A percentile compares a stretch with the other conserved stretches of the same genome.
Conservation (phyloP, 1,140 invertebrate genomes). For the Drosophila pseudoananassae region DNA sequence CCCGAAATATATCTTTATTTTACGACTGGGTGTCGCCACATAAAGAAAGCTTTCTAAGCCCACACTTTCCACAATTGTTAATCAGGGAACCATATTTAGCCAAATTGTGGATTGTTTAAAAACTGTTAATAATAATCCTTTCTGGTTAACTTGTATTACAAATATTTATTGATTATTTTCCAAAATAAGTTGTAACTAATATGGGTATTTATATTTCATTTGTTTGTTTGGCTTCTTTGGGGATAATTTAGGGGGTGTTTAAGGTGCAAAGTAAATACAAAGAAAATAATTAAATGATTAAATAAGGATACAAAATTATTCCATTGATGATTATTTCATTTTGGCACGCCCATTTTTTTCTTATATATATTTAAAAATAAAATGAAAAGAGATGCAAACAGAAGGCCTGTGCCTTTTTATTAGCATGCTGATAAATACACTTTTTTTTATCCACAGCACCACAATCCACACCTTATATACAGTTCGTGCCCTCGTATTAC, state of each 20-base stretch:
- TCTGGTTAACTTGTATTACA: not conserved
- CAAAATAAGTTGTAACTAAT: too few species aligned
- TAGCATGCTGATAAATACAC: constrained; percentile 49
- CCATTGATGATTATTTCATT: constrained; percentile 37
- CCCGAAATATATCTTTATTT: constrained; percentile 40
- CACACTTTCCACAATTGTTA: constrained; percentile 20
- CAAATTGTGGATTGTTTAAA: constrained; percentile 5
- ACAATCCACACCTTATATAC: not conserved
- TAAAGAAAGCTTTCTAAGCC: constrained; percentile 25
- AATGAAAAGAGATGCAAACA: constrained; percentile 8
- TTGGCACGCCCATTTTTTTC: constrained; percentile 27
- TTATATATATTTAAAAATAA: constrained; percentile 4
- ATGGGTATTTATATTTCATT: too few species aligned
- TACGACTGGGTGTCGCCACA: constrained; percentile 40
- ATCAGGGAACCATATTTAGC: constrained; percentile 6
- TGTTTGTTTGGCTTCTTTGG: constrained; percentile 23
- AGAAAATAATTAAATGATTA: constrained; percentile 14
- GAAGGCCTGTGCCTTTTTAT: constrained; percentile 23
- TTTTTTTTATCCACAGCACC: constrained; percentile 28
- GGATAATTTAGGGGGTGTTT: constrained; percentile 8
- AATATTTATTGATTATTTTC: too few species aligned
- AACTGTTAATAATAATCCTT: not conserved
- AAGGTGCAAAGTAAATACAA: constrained; percentile 24
- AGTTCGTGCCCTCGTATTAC: constrained; percentile 47
- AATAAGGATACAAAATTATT: constrained; percentile 23